These are phyloP conservation scores for Danio rerio DNA, from an alignment of 2,113 vertebrate genomes.

Conservation along the genomic window DNA sequence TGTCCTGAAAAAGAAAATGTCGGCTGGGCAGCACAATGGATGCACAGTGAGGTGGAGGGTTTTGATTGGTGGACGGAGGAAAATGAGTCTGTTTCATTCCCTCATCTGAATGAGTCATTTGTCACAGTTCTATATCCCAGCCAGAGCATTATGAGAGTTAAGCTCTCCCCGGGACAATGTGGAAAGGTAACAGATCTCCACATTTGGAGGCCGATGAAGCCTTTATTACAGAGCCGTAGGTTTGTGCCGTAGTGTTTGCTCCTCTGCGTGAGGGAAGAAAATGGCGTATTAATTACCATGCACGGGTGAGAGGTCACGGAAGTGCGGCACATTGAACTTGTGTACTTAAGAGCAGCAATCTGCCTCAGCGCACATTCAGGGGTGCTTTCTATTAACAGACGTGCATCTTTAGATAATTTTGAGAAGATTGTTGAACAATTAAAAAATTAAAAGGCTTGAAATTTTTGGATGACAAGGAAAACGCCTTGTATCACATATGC, in stretches of 20 bases:
- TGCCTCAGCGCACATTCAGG: slow-evolving; percentile 24
- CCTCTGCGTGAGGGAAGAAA: slow-evolving; percentile 43
- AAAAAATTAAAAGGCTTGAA: neutral
- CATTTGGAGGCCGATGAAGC: slow-evolving; percentile 26
- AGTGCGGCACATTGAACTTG: slow-evolving; percentile 52
- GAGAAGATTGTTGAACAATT: neutral
- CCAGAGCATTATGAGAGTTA: slow-evolving; percentile 43
- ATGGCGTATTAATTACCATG: slow-evolving; percentile 58
- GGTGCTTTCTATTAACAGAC: neutral
- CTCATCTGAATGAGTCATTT: slow-evolving; percentile 72
- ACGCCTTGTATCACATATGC: neutral
- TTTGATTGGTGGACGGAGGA: slow-evolving; percentile 77
- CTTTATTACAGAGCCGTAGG: slow-evolving; percentile 6
- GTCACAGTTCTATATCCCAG: slow-evolving; percentile 57
- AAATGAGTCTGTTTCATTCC: slow-evolving; percentile 76
- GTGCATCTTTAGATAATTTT: neutral
- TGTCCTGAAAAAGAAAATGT: slow-evolving; percentile 75
- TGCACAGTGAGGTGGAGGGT: slow-evolving; percentile 77
- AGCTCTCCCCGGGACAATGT: slow-evolving; percentile 53
- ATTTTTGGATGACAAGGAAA: neutral
- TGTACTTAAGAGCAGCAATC: slow-evolving; percentile 48
- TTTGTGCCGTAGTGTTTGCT: slow-evolving; percentile 32
- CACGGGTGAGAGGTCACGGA: slow-evolving; percentile 57
- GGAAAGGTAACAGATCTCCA: slow-evolving; percentile 39
- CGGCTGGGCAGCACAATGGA: slow-evolving; percentile 61